Evolutionary conservation across 2,888 invertebrate genomes (phyloP).

Genomic region (Timandra comae): DNA sequence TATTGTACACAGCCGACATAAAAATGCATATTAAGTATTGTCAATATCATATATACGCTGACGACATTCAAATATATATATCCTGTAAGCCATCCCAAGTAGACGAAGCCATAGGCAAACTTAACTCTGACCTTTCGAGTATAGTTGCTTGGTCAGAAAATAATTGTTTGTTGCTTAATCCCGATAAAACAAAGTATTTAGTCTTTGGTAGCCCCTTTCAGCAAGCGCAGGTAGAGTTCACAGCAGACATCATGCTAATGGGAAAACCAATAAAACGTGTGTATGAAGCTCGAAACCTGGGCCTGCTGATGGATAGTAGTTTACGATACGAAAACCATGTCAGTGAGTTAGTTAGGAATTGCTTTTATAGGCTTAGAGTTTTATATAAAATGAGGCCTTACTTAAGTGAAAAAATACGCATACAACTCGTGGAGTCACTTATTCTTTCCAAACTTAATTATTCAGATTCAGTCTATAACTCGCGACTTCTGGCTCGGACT

Average conservation of each 20-base stretch:
- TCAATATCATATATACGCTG: slow-evolving; percentile 13
- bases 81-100: slow-evolving; percentile 5
- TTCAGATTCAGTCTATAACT: slow-evolving; percentile 1
- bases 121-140: slow-evolving; percentile 8
- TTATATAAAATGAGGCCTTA: background rate
- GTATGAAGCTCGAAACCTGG: slow-evolving; percentile 3
- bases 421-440: slow-evolving; percentile 3
- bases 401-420: background rate
- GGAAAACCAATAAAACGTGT: background rate
- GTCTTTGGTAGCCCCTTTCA: slow-evolving; percentile 4
- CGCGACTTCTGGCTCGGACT: background rate
- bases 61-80: slow-evolving; percentile 11
- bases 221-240: background rate
- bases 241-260: background rate
- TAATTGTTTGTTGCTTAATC: slow-evolving; percentile 5
- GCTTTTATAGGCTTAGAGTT: slow-evolving; percentile 1
- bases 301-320: slow-evolving; percentile 2
- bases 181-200: slow-evolving; percentile 6
- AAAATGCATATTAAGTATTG: slow-evolving; percentile 2
- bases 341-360: background rate
- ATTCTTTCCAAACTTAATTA: slow-evolving; percentile 4
- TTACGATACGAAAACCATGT: slow-evolving; percentile 1
- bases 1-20: slow-evolving; percentile 12
- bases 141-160: slow-evolving; percentile 5
- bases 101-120: slow-evolving; percentile 1